Conservation (phyloP, 2,797 vertebrate species). For the Numenius phaeopus region DNA sequence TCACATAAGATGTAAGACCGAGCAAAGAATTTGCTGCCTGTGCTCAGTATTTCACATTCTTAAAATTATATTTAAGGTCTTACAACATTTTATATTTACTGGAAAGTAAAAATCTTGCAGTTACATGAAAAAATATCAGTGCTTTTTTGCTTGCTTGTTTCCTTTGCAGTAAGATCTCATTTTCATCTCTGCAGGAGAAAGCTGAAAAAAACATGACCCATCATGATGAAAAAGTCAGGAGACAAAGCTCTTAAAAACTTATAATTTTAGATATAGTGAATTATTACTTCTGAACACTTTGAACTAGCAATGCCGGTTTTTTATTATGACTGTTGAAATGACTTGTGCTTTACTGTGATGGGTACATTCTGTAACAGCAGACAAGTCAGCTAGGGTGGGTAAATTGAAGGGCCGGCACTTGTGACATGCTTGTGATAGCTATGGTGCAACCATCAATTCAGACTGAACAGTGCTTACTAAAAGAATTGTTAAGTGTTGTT, state of each 20-base stretch:
- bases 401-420: not conserved
- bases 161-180: not conserved
- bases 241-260: not conserved
- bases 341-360: not conserved
- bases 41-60: not conserved
- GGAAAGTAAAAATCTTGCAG: not conserved
- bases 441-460: not conserved
- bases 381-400: rapidly evolving
- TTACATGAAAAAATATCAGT: not conserved
- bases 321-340: not conserved
- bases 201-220: not conserved
- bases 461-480: not conserved
- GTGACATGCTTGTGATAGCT: not conserved
- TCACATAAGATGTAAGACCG: not conserved
- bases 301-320: not conserved
- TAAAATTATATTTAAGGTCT: not conserved
- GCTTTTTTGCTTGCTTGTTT: not conserved
- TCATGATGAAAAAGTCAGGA: not conserved
- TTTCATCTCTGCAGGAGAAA: not conserved
- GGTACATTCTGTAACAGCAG: not conserved
- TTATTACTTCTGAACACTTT: not conserved
- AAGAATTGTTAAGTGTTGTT: not conserved
- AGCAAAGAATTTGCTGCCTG: not conserved
- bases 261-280: not conserved
- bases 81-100: not conserved